phyloP scores from a whole-genome alignment of 2,888 invertebrate species.

The Leucozona laternaria region DNA sequence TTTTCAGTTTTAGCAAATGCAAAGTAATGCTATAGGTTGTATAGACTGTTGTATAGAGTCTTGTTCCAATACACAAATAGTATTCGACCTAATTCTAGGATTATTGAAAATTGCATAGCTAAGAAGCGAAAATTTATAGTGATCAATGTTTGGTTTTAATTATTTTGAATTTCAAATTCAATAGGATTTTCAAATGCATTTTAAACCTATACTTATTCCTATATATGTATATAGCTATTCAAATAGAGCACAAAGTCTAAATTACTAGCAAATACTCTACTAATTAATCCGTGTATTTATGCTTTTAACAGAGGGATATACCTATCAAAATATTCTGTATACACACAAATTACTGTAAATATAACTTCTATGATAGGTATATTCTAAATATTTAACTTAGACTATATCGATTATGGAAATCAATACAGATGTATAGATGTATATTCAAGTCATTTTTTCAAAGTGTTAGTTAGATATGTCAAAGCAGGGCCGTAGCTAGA shows the following conservation, averaged over 20 bases:
- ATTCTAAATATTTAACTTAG: not conserved
- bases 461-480: not conserved
- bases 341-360: not conserved
- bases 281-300: constrained; percentile 41
- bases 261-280: constrained; percentile 34
- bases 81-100: constrained; percentile 9
- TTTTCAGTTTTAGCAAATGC: constrained; percentile 5
- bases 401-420: not conserved
- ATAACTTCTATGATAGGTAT: not conserved
- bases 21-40: not conserved
- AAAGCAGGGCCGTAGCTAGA: too few species aligned
- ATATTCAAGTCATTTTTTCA: not conserved
- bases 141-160: constrained; percentile 35
- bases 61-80: not conserved
- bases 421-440: too few species aligned
- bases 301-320: not conserved
- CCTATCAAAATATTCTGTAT: not conserved
- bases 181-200: not conserved
- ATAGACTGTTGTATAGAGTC: not conserved
- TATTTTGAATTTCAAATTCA: constrained; percentile 33
- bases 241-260: not conserved
- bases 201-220: not conserved
- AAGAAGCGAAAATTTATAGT: constrained; percentile 21
- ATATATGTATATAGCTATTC: not conserved
- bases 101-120: constrained; percentile 30